phyloP scores from a whole-genome alignment of 2,113 vertebrate genomes.

The Aegithalos caudatus region DNA sequence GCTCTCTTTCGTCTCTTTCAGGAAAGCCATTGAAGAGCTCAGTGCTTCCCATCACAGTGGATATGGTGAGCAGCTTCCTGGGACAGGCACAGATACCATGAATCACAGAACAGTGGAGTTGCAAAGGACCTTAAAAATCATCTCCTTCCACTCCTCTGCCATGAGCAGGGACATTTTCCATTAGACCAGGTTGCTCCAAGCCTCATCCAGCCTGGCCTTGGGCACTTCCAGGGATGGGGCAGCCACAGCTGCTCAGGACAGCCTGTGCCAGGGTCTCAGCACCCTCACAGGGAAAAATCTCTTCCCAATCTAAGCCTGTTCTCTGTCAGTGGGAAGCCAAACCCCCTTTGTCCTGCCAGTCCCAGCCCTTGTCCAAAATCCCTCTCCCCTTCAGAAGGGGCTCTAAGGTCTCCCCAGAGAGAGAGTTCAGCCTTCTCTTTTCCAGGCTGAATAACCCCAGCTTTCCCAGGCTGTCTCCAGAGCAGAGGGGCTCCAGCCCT shows the following conservation, averaged over 20 bases:
- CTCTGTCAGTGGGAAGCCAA: background rate
- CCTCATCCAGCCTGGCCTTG: rapidly evolving
- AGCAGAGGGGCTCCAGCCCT: background rate
- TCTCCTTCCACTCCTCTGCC: background rate
- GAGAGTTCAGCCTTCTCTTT: background rate
- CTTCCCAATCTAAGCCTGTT: background rate
- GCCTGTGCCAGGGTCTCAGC: rapidly evolving
- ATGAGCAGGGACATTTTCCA: background rate
- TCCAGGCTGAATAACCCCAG: background rate
- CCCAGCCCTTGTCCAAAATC: background rate
- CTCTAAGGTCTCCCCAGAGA: background rate
- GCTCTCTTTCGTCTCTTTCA: background rate
- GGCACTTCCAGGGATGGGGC: background rate
- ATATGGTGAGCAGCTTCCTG: background rate
- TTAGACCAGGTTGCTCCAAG: rapidly evolving
- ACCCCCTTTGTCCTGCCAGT: background rate
- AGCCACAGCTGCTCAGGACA: background rate
- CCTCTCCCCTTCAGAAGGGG: background rate
- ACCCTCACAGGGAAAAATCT: background rate
- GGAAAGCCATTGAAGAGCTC: background rate
- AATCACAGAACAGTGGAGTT: background rate
- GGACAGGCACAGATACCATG: background rate
- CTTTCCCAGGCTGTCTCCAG: background rate
- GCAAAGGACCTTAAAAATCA: background rate
- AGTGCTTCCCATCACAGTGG: rapidly evolving